Evolutionary conservation across 2,113 vertebrate species (phyloP).

Genomic region (Vulpes ferrilata): DNA sequence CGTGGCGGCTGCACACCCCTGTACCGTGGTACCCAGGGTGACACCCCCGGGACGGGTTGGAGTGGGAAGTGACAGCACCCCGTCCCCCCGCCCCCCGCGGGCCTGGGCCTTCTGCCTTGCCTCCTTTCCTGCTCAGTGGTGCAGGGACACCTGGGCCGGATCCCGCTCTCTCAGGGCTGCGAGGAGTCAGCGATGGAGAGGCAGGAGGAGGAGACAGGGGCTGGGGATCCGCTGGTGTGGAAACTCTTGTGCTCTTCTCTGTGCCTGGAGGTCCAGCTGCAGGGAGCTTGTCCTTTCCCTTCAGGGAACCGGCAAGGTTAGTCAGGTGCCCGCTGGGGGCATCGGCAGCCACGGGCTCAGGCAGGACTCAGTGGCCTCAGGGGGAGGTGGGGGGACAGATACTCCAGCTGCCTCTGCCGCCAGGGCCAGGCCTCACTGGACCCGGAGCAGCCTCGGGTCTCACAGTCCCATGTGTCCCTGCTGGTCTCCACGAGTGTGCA

Average conservation of each 20-base stretch:
- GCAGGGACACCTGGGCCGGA: not conserved
- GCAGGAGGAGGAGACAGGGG: no score
- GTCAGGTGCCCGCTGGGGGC: not conserved
- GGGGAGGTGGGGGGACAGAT: not conserved
- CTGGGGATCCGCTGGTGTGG: fast-evolving
- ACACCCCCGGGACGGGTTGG: not conserved
- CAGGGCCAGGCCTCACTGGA: not conserved
- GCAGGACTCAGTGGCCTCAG: not conserved
- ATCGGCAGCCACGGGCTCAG: not conserved
- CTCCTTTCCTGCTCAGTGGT: not conserved
- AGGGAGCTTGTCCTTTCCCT: not conserved
- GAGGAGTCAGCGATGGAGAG: not conserved
- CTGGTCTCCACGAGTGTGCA: not conserved
- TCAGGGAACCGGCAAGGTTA: not conserved
- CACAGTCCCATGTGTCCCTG: fast-evolving
- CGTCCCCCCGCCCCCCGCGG: no score
- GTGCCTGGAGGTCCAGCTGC: not conserved
- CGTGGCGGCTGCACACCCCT: not conserved
- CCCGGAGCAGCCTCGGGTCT: not conserved
- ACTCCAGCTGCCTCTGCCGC: not conserved
- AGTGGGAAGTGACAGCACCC: not conserved
- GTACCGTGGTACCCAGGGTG: not conserved
- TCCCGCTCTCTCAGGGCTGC: not conserved
- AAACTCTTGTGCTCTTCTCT: not conserved
- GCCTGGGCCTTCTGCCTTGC: not conserved